phyloP scores from a whole-genome alignment of 92 coral and sea anemone species.

The Zoanthus gigantus region DNA sequence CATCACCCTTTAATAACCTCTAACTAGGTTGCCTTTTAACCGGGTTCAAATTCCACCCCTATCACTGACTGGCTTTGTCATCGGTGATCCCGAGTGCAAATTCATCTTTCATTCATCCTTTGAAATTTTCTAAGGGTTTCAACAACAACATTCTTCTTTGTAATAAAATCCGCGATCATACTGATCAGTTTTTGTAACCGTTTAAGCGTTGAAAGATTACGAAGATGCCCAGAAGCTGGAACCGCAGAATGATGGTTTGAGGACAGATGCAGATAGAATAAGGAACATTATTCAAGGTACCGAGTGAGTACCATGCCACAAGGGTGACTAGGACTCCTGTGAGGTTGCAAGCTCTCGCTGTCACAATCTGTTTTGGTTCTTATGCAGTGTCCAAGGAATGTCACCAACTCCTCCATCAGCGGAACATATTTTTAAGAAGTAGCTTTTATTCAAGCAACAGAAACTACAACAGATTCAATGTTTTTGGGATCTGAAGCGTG shows the following conservation, averaged over 20 bases:
- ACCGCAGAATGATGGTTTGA: constrained; percentile 77
- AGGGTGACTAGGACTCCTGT: neutral
- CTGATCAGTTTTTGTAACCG: neutral
- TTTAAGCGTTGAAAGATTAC: constrained; percentile 88
- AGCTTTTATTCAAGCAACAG: no score
- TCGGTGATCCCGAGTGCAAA: no score
- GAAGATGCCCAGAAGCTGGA: constrained; percentile 88
- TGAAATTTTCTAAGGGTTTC: no score
- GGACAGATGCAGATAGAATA: constrained; percentile 81
- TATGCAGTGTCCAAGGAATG: neutral
- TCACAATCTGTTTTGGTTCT: neutral
- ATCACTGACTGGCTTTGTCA: no score
- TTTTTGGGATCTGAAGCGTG: no score
- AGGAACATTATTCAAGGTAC: constrained; percentile 90
- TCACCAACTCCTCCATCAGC: neutral
- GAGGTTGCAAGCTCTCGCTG: neutral
- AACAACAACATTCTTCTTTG: no score
- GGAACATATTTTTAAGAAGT: neutral
- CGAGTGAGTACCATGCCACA: neutral
- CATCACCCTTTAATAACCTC: no score
- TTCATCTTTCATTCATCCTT: no score
- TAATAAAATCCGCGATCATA: neutral
- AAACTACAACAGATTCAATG: no score
- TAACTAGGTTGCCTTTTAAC: no score
- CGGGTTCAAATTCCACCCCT: no score